Conservation (phyloP, 2,113 vertebrate species). For the Macrotis lagotis region DNA sequence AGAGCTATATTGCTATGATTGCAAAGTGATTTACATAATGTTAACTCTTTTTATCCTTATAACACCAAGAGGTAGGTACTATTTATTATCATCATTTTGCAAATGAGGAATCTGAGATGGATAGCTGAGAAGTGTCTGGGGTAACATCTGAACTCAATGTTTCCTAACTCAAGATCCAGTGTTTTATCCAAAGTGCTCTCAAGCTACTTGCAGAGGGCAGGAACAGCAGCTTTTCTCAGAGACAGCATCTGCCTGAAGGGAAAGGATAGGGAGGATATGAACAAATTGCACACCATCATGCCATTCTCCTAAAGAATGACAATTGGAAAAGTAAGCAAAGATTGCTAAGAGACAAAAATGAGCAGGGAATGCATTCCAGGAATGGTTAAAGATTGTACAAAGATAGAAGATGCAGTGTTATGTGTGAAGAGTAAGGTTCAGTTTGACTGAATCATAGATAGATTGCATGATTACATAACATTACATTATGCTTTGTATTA, state of each 20-base stretch:
- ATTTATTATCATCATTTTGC: not conserved
- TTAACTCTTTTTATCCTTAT: not conserved
- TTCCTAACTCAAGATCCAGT: not conserved
- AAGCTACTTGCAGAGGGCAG: not conserved
- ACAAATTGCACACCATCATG: not conserved
- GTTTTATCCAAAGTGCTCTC: not conserved
- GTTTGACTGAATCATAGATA: no score
- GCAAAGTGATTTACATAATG: not conserved
- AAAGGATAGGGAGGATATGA: not conserved
- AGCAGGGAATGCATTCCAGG: no score
- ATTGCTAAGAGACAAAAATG: not conserved
- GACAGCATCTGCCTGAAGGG: not conserved
- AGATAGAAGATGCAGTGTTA: no score
- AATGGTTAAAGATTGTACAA: no score
- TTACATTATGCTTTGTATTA: no score
- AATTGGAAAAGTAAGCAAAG: not conserved
- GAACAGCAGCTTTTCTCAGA: not conserved
- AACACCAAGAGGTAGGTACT: not conserved
- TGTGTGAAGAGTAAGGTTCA: no score
- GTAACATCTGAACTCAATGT: not conserved
- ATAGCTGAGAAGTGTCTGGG: no score
- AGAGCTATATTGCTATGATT: no score
- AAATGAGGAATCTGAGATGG: not conserved
- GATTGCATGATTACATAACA: no score
- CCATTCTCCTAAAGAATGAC: not conserved